A percentile compares a stretch with the other conserved stretches of the same genome.
These are phyloP conservation scores for Pycnomerus fuliginosus DNA, from an alignment of 2,888 invertebrate species.

Conservation along the genomic window DNA sequence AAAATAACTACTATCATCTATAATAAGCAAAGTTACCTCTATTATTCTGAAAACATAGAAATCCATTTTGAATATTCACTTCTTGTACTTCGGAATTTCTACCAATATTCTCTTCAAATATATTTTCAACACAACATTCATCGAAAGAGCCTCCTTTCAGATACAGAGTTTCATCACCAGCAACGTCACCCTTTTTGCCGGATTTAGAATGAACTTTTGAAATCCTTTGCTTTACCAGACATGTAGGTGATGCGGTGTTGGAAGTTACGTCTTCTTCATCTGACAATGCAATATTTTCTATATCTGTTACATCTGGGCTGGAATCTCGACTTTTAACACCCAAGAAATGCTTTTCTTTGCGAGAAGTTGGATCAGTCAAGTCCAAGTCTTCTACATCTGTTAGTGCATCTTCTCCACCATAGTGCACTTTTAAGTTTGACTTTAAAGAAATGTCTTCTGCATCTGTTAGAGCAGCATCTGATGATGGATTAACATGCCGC, in stretches of 20 bases:
- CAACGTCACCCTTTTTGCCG: conserved; percentile 48
- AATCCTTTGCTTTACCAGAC: conserved; percentile 51
- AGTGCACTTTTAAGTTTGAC: not conserved
- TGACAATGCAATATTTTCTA: conserved; percentile 53
- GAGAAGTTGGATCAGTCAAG: conserved; percentile 30
- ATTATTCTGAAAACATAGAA: conserved; percentile 2
- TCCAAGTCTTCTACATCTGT: conserved; percentile 51
- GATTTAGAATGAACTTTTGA: conserved; percentile 54
- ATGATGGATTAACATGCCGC: too few relatives aligned
- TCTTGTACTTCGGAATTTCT: not conserved
- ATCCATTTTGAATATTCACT: not conserved
- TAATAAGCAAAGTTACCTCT: conserved; percentile 12
- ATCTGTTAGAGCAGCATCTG: conserved; percentile 34
- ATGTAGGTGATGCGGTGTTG: conserved; percentile 49
- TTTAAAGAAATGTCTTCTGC: conserved; percentile 34
- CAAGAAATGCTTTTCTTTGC: conserved; percentile 16
- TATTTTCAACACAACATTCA: conserved; percentile 57
- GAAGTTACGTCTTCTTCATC: conserved; percentile 51
- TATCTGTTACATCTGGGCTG: conserved; percentile 47
- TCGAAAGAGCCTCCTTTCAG: conserved; percentile 54
- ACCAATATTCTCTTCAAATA: conserved; percentile 34
- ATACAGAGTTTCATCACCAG: conserved; percentile 55
- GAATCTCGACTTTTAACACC: conserved; percentile 2
- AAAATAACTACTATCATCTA: conserved; percentile 3
- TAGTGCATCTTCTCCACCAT: not conserved